phyloP scores from a whole-genome alignment of 2,888 invertebrate genomes.

The Ichneumoninae sp. region DNA sequence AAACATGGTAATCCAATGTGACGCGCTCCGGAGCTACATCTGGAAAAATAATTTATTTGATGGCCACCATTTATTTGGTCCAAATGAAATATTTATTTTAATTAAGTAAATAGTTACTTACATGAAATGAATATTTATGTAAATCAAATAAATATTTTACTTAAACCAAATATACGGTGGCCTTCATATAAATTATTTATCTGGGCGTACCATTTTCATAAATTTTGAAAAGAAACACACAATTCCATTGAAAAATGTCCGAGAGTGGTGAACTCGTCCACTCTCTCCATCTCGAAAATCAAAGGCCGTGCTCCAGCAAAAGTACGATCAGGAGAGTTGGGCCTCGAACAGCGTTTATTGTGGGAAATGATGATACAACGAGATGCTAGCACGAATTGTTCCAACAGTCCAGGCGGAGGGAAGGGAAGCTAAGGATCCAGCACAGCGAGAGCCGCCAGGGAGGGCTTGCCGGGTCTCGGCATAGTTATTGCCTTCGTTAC shows the following conservation, averaged over 20 bases:
- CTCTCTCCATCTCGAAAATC: conserved; percentile 3
- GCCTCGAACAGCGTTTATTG: conserved; percentile 47
- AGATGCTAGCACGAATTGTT: conserved; percentile 52
- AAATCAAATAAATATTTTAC: no score
- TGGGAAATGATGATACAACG: conserved; percentile 60
- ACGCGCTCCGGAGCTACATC: no score
- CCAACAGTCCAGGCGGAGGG: conserved; percentile 2
- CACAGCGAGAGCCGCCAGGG: conserved; percentile 22
- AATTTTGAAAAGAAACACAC: background rate
- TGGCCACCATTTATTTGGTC: no score
- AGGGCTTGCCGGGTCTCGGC: conserved; percentile 54
- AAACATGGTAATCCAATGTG: no score
- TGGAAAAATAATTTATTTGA: no score
- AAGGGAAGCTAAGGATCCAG: conserved; percentile 1
- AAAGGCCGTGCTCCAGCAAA: background rate
- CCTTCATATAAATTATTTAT: no score
- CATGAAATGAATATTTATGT: no score
- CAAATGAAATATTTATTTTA: no score
- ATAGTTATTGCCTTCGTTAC: conserved; percentile 67
- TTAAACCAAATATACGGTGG: no score
- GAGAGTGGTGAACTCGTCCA: conserved; percentile 9
- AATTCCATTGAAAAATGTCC: background rate
- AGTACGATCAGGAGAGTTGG: conserved; percentile 47
- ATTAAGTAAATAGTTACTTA: no score
- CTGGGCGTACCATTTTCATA: background rate